These are phyloP conservation scores for Pristionchus arcanus DNA, from an alignment of 2,888 invertebrate genomes.

Conservation along the genomic window DNA sequence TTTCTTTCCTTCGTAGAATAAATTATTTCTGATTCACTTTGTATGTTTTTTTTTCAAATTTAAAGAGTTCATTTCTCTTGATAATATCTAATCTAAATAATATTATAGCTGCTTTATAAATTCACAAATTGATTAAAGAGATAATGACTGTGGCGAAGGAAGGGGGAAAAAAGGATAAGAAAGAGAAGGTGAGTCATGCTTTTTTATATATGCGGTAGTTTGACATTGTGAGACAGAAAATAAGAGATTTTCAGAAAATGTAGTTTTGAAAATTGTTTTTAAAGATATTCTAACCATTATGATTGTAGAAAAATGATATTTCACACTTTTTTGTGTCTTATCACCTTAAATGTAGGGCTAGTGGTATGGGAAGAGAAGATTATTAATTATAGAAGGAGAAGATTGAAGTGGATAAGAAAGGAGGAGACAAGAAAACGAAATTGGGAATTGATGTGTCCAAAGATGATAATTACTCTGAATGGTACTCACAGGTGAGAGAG, in stretches of 20 bases:
- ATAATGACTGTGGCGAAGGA: not conserved
- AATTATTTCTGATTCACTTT: not conserved
- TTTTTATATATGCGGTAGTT: too few species aligned
- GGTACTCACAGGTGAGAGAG: constrained; percentile 89
- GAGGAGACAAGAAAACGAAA: constrained; percentile 91
- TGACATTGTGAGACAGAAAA: too few species aligned
- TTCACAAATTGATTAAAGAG: not conserved
- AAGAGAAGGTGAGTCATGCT: constrained; percentile 36
- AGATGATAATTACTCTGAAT: constrained; percentile 92
- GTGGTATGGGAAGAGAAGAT: constrained; percentile 73
- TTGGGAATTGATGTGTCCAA: constrained; percentile 93
- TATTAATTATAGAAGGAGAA: constrained; percentile 86
- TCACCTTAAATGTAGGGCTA: too few species aligned
- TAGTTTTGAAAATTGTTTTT: constrained; percentile 61
- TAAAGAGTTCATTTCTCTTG: not conserved
- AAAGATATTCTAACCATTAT: too few species aligned
- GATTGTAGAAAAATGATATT: too few species aligned
- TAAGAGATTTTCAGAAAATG: not conserved
- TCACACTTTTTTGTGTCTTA: too few species aligned
- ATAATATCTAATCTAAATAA: not conserved
- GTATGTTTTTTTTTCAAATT: not conserved
- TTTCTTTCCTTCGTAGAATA: not conserved
- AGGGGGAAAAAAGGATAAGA: not conserved
- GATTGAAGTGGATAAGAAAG: constrained; percentile 82
- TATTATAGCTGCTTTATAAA: not conserved